phyloP scores from a whole-genome alignment of 2,797 vertebrate genomes.

The Scolopax rusticola region DNA sequence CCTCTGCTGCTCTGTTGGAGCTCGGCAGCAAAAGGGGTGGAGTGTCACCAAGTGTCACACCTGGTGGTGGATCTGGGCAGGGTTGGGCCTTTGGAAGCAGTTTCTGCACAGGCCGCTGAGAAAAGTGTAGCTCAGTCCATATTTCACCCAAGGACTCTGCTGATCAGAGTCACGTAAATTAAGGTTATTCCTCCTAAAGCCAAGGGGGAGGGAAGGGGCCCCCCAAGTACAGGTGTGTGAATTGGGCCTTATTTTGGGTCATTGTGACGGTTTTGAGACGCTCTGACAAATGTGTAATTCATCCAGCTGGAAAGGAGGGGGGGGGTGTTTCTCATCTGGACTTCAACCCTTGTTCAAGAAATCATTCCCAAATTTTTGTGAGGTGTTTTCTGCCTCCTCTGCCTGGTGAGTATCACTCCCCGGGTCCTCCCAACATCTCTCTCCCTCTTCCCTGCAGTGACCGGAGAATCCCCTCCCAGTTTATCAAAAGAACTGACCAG shows the following conservation, averaged over 20 bases:
- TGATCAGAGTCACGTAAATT: fast-evolving
- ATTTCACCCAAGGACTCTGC: not conserved
- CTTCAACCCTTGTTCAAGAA: not conserved
- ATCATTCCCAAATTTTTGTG: not conserved
- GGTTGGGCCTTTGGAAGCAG: not conserved
- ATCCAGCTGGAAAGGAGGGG: not conserved
- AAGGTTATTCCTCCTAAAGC: not conserved
- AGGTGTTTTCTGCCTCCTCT: fast-evolving
- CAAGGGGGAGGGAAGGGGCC: not conserved
- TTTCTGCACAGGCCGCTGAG: not conserved
- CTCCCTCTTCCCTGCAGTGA: conserved; percentile 80
- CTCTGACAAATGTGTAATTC: not conserved
- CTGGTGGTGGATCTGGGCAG: not conserved
- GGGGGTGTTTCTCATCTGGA: fast-evolving
- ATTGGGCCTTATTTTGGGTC: not conserved
- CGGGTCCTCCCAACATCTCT: fast-evolving
- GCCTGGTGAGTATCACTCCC: fast-evolving
- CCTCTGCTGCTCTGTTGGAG: not conserved
- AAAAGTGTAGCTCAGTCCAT: fast-evolving
- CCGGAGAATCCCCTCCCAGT: conserved; percentile 97
- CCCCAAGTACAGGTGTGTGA: fast-evolving
- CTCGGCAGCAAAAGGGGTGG: not conserved
- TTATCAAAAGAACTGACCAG: conserved; percentile 97
- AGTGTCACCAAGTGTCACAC: not conserved
- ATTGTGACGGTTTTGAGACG: fast-evolving